phyloP scores from a whole-genome alignment of 2,113 vertebrate genomes.

The Jacana jacana region DNA sequence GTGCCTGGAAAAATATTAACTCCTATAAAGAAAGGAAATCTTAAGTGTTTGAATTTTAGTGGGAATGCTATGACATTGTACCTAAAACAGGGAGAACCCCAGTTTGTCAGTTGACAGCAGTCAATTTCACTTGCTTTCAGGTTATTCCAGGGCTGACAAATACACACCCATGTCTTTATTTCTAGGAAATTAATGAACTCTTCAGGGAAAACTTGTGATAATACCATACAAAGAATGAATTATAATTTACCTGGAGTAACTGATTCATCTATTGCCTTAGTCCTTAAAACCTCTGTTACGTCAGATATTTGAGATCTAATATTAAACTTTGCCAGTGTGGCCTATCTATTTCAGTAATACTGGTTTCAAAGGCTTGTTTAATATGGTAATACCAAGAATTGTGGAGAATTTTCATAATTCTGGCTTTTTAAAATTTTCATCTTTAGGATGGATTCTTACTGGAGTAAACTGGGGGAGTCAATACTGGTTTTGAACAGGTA shows the following conservation, averaged over 20 bases:
- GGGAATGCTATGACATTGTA: background rate
- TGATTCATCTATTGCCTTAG: background rate
- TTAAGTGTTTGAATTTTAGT: background rate
- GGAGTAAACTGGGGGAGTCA: background rate
- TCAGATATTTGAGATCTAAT: background rate
- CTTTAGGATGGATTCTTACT: background rate
- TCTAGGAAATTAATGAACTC: background rate
- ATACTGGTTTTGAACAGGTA: background rate
- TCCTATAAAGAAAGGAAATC: background rate
- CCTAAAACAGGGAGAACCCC: background rate
- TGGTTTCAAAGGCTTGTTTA: background rate
- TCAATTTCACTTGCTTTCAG: background rate
- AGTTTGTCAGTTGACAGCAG: background rate
- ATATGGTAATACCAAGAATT: background rate
- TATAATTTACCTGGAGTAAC: background rate
- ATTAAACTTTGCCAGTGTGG: background rate
- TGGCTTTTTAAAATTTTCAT: background rate
- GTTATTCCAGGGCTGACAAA: background rate
- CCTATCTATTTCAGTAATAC: background rate
- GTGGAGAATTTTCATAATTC: background rate
- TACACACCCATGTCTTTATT: background rate
- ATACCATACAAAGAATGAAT: background rate
- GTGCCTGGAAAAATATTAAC: background rate
- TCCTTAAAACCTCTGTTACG: background rate
- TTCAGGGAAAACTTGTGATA: background rate